Percentiles rank a stretch among this genome's conserved stretches.
phyloP scores from a whole-genome alignment of 2,113 vertebrate species.

The Macheiramphus alcinus region DNA sequence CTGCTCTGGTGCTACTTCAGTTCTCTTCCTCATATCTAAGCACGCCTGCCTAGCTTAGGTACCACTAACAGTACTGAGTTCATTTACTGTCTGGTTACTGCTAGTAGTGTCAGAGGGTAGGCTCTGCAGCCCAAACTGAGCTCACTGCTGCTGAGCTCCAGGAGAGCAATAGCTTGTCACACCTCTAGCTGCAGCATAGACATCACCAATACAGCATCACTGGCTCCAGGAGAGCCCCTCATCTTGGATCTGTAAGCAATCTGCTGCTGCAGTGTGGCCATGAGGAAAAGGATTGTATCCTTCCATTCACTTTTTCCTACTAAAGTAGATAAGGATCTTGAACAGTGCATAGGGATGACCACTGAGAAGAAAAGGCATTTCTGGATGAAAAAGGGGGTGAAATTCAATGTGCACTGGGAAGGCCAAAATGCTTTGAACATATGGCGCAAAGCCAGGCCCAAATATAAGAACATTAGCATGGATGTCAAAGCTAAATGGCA shows the following conservation, averaged over 20 bases:
- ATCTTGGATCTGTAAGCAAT: background rate
- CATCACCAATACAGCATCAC: background rate
- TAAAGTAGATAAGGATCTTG: background rate
- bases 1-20: background rate
- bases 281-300: background rate
- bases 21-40: background rate
- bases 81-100: background rate
- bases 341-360: background rate
- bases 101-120: background rate
- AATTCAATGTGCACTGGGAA: background rate
- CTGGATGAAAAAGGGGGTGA: background rate
- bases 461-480: background rate
- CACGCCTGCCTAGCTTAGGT: background rate
- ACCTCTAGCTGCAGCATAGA: background rate
- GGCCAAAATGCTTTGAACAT: background rate
- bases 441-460: background rate
- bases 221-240: background rate
- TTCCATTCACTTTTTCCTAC: background rate
- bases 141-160: background rate
- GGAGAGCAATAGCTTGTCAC: background rate
- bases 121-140: background rate
- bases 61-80: background rate
- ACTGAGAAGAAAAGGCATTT: background rate
- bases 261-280: background rate
- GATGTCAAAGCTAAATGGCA: slow-evolving; percentile 2